These are phyloP conservation scores for Onchidella celtica DNA, from an alignment of 2,888 invertebrate species.

Conservation along the genomic window DNA sequence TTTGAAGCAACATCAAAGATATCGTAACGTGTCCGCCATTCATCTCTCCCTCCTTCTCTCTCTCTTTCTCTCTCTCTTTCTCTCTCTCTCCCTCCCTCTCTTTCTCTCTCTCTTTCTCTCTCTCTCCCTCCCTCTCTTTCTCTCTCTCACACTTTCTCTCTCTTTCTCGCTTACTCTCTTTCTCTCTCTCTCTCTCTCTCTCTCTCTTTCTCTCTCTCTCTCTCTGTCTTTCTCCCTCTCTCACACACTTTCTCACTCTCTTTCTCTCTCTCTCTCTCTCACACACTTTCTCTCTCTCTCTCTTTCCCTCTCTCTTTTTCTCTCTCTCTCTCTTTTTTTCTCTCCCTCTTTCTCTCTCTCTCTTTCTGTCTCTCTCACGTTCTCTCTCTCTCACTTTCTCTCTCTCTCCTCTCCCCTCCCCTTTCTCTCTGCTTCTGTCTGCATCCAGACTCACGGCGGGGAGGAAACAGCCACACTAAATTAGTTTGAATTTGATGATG, in stretches of 20 bases:
- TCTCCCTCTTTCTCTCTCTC: constrained; percentile 12
- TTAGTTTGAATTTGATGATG: too few relatives aligned
- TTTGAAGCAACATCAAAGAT: too few relatives aligned
- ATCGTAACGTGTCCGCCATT: neutral
- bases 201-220: neutral
- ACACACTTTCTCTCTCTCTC: neutral
- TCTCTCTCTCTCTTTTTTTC: neutral
- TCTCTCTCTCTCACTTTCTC: neutral
- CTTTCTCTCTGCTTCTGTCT: too few relatives aligned
- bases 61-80: constrained; percentile 6
- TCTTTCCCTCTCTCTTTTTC: constrained; percentile 2
- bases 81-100: constrained; percentile 10
- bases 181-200: constrained; percentile 10
- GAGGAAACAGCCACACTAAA: too few relatives aligned
- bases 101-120: constrained; percentile 1
- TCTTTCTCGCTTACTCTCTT: constrained; percentile 15
- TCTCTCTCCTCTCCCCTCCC: neutral
- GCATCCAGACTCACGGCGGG: too few relatives aligned
- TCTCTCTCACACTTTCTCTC: constrained; percentile 7
- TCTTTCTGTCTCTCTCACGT: too few relatives aligned
- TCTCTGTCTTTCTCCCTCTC: constrained; percentile 10
- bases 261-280: neutral
- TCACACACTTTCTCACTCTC: constrained; percentile 2
- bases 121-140: constrained; percentile 20
- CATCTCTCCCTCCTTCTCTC: neutral